Base-by-base conservation (phyloP, 2,888 invertebrate species). In the Artemia sinica region DNA sequence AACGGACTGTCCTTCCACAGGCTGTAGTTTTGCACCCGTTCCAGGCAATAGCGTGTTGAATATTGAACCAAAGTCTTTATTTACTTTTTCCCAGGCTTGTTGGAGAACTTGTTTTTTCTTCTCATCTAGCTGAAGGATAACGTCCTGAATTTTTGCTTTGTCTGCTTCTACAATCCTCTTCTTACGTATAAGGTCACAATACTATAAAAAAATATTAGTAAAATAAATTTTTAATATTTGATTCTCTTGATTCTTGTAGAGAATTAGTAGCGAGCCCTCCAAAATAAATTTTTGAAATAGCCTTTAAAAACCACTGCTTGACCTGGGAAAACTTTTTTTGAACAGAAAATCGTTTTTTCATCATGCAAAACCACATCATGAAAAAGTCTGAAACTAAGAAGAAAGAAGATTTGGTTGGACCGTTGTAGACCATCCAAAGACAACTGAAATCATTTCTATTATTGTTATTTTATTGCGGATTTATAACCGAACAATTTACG, bases 61-160 rank as follows among this genome's bases (percentile, higher is more conserved):
- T 77, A 98, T 98, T 50, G 90, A 88, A 11, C 91, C 90, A 78
- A 98, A 97, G 81, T 97, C 95, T 76, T 83, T 82, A 76, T 92
- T 92, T 0, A 98, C 93, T 76, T 83, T 77, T 48, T 76, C 74
- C 83, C 89, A 91, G 4, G 97, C 96, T 69, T 84, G 81, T 69
- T 85, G 80, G 14, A 97, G 80, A 11, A 91, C 88, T 72, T 83
- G 83, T 75, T 87, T 86, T 78, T 97, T 97, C 80, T 93, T 90
- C 74, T 87, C 85, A 78, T 98, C 97, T 76, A 97, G 81, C 76
- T 90, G 88, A 28, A 83, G 82, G 75, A 98, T 95, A 18, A 92
- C 87, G 69, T 85, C 80, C 65, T 84, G 79, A 65, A 93, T 84
- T 75, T 86, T 87, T 28, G 80, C 80, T 74, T 85, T 87, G 76